A percentile compares a stretch with the other conserved stretches of the same genome.
Evolutionary conservation across 2,797 vertebrate genomes (phyloP).

Genomic region (Myotis myotis): DNA sequence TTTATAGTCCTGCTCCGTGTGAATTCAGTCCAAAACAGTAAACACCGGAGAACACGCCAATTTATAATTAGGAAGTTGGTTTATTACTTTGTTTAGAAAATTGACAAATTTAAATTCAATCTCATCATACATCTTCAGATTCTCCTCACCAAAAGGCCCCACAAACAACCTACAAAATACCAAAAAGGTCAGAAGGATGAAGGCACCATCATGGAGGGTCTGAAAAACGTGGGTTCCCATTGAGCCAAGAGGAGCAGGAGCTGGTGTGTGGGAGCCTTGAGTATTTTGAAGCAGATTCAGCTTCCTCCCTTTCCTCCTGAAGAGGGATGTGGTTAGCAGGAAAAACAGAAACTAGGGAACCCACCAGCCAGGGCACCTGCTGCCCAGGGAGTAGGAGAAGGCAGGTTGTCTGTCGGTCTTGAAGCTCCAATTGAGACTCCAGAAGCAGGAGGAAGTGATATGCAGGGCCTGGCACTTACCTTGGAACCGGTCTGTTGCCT

Average conservation of each 20-base stretch:
- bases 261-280: background rate
- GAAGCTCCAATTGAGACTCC: background rate
- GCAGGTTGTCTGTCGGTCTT: background rate
- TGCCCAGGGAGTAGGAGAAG: rapidly evolving
- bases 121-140: background rate
- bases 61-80: background rate
- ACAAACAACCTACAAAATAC: background rate
- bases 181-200: background rate
- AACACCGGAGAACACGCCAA: background rate
- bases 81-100: background rate
- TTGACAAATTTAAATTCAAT: background rate
- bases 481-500: background rate
- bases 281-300: background rate
- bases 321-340: background rate
- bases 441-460: background rate
- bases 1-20: background rate
- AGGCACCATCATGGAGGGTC: background rate
- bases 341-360: background rate
- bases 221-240: background rate
- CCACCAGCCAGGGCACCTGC: too few relatives aligned
- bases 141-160: background rate
- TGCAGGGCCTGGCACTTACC: background rate
- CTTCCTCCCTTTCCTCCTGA: background rate
- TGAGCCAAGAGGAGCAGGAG: background rate
- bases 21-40: background rate